phyloP scores from a whole-genome alignment of 2,113 vertebrate species.

The Corydoras sp. region DNA sequence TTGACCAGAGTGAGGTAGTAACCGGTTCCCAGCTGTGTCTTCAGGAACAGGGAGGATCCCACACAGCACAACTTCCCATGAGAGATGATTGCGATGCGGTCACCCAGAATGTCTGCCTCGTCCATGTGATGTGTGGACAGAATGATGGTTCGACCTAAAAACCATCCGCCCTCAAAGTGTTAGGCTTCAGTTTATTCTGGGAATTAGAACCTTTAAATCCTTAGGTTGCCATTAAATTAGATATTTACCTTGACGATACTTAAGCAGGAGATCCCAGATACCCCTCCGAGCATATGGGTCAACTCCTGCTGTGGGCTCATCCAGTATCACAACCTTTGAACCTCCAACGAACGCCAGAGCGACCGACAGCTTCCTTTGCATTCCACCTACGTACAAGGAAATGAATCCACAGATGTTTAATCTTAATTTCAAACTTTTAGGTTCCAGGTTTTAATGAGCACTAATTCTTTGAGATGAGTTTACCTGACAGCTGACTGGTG shows the following conservation, averaged over 20 bases:
- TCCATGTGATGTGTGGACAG: conserved; percentile 98
- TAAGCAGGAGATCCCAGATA: conserved; percentile 95
- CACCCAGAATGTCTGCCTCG: conserved; percentile 92
- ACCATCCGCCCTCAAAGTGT: background rate
- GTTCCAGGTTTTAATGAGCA: no score
- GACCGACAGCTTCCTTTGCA: conserved; percentile 96
- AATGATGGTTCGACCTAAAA: conserved; percentile 90
- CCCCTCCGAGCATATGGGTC: conserved; percentile 95
- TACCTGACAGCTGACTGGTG: conserved; percentile 87
- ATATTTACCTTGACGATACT: conserved; percentile 84
- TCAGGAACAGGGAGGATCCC: conserved; percentile 92
- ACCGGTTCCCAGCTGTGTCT: conserved; percentile 92
- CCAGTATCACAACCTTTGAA: conserved; percentile 94
- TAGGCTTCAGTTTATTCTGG: background rate
- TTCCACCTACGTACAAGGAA: conserved; percentile 73
- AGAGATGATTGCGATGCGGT: conserved; percentile 95
- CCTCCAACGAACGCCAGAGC: conserved; percentile 95
- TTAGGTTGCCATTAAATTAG: background rate
- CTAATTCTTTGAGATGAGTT: background rate
- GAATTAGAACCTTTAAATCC: background rate
- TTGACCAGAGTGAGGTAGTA: conserved; percentile 97
- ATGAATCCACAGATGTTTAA: background rate
- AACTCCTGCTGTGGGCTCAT: conserved; percentile 94
- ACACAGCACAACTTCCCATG: conserved; percentile 94
- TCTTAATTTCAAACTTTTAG: no score